A percentile compares a stretch with the other conserved stretches of the same genome.
Conservation (phyloP, 1,140 invertebrate genomes). For the Anastrepha obliqua region DNA sequence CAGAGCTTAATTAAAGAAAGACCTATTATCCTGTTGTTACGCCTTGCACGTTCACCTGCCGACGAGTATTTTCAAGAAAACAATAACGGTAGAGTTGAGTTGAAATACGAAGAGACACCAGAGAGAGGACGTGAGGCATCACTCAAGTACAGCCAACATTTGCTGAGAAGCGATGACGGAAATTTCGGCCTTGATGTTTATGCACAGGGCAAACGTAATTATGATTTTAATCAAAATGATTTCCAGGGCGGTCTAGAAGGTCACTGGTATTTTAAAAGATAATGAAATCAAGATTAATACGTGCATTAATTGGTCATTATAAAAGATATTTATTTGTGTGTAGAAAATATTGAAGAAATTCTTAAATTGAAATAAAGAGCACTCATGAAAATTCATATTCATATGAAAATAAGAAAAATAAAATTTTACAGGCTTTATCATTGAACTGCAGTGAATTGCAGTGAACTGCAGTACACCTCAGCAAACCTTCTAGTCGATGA, state of each 20-base stretch:
- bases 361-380: too few species aligned
- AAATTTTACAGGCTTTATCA: too few species aligned
- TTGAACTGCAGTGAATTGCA: too few species aligned
- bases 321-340: too few species aligned
- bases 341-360: too few species aligned
- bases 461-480: too few species aligned
- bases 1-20: background rate
- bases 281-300: background rate
- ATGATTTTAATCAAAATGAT: constrained; percentile 41
- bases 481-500: too few species aligned
- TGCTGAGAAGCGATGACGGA: constrained; percentile 25
- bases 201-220: constrained; percentile 35
- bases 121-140: constrained; percentile 37
- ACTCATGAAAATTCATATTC: too few species aligned
- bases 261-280: background rate
- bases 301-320: too few species aligned
- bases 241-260: constrained; percentile 27
- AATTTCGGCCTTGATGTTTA: constrained; percentile 23
- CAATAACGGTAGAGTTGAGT: background rate
- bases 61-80: background rate
- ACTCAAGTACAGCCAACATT: constrained; percentile 51
- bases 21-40: background rate
- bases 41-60: background rate
- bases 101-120: background rate
- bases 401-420: too few species aligned